Percentiles rank a stretch among this genome's conserved stretches.
These are phyloP conservation scores for Diplazon laetatorius DNA, from an alignment of 2,888 invertebrate genomes.

Conservation along the genomic window DNA sequence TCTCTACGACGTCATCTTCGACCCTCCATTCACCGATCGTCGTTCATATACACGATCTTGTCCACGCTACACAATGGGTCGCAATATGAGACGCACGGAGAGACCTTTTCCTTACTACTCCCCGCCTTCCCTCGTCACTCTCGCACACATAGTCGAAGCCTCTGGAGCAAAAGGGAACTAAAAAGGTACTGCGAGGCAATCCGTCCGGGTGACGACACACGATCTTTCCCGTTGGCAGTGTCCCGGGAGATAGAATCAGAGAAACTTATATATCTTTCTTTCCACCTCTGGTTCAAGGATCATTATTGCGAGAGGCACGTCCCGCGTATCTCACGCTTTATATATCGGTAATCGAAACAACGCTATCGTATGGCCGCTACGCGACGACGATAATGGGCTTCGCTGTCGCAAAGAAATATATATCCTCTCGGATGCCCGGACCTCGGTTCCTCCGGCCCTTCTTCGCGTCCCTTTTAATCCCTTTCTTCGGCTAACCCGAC, in stretches of 20 bases:
- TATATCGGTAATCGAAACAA: constrained; percentile 64
- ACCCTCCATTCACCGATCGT: constrained; percentile 35
- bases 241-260: constrained; percentile 49
- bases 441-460: constrained; percentile 1
- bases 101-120: constrained; percentile 29
- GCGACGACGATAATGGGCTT: constrained; percentile 62
- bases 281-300: constrained; percentile 33
- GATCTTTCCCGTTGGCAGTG: constrained; percentile 58
- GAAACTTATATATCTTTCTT: constrained; percentile 36
- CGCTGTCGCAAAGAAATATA: constrained; percentile 56
- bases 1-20: constrained; percentile 13
- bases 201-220: constrained; percentile 29
- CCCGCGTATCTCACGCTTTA: constrained; percentile 28
- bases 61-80: constrained; percentile 35
- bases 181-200: constrained; percentile 47
- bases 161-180: constrained; percentile 18
- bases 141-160: constrained; percentile 10
- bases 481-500: constrained; percentile 38
- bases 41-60: constrained; percentile 21
- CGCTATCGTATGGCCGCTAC: constrained; percentile 51
- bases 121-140: constrained; percentile 23
- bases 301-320: constrained; percentile 42
- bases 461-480: constrained; percentile 23
- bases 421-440: constrained; percentile 42
- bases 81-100: constrained; percentile 28